Percentiles rank a stretch among this genome's conserved stretches.
Conservation (phyloP, 2,113 vertebrate genomes). For the Centrocercus urophasianus region DNA sequence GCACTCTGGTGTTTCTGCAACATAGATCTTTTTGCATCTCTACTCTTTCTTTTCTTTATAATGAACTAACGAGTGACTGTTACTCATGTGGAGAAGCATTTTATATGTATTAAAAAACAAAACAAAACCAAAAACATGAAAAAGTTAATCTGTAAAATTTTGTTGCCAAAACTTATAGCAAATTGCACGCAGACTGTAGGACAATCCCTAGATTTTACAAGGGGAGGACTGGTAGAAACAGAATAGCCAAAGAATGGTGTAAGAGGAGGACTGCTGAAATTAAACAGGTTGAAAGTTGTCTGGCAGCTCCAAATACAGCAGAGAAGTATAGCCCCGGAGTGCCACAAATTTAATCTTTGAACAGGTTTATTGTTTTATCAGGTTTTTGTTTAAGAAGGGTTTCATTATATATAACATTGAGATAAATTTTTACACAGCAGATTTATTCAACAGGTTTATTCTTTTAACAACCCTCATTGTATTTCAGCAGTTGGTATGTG, state of each 20-base stretch:
- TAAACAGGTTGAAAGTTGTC: slow-evolving; percentile 72
- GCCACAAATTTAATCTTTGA: slow-evolving; percentile 71
- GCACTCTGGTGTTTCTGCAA: slow-evolving; percentile 48
- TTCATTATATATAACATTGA: slow-evolving; percentile 70
- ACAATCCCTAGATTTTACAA: slow-evolving; percentile 14
- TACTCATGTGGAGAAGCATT: slow-evolving; percentile 45
- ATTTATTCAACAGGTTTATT: slow-evolving; percentile 78
- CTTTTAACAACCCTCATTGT: slow-evolving; percentile 70
- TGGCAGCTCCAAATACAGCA: slow-evolving; percentile 65
- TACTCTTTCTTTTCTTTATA: slow-evolving; percentile 26
- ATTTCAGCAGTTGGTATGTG: slow-evolving; percentile 68
- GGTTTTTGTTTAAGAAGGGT: slow-evolving; percentile 77
- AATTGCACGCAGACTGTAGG: neutral
- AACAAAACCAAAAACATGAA: neutral
- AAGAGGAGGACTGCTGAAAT: slow-evolving; percentile 52
- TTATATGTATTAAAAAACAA: slow-evolving; percentile 28
- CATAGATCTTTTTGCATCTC: slow-evolving; percentile 51
- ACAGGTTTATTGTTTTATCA: slow-evolving; percentile 77
- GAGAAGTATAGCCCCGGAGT: slow-evolving; percentile 67
- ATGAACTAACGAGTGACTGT: slow-evolving; percentile 27
- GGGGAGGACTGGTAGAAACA: slow-evolving; percentile 1
- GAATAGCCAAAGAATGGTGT: slow-evolving; percentile 12
- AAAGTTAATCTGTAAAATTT: slow-evolving; percentile 16
- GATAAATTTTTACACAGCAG: slow-evolving; percentile 75
- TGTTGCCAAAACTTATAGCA: neutral